A percentile compares a stretch with the other conserved stretches of the same genome.
phyloP scores from a whole-genome alignment of 2,113 vertebrate genomes.

The Mesoclemmys tuberculata region DNA sequence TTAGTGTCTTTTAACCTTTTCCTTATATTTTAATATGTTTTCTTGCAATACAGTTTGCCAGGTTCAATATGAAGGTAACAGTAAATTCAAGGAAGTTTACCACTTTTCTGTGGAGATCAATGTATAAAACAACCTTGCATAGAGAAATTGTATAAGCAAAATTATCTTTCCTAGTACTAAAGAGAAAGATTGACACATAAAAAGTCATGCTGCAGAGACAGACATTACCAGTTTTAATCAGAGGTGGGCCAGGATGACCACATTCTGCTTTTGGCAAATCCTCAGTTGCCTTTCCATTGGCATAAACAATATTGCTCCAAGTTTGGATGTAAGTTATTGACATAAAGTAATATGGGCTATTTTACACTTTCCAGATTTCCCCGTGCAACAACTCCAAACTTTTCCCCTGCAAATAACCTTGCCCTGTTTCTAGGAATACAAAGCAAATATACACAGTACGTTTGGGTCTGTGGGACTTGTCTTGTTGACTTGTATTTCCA shows the following conservation, averaged over 20 bases:
- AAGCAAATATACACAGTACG: neutral
- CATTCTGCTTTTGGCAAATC: neutral
- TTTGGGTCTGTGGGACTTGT: neutral
- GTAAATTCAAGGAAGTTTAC: neutral
- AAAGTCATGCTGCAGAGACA: conserved; percentile 25
- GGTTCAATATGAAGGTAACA: neutral
- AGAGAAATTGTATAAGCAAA: neutral
- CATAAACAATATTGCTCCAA: neutral
- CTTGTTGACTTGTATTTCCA: neutral
- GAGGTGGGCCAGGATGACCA: conserved; percentile 6
- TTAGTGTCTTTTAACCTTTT: neutral
- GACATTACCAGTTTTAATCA: conserved; percentile 46
- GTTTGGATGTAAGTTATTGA: neutral
- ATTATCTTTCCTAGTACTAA: neutral
- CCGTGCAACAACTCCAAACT: neutral
- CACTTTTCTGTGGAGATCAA: neutral
- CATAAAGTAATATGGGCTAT: neutral
- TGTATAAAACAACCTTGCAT: neutral
- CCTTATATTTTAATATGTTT: neutral
- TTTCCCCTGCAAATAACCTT: neutral
- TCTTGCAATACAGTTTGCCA: neutral
- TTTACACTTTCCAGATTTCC: neutral
- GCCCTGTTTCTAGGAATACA: neutral
- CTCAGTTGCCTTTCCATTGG: neutral
- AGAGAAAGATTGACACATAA: neutral